These are phyloP conservation scores for Acanthaster planci DNA, from an alignment of 35 echinoderm and acorn worm genomes.

Conservation along the genomic window DNA sequence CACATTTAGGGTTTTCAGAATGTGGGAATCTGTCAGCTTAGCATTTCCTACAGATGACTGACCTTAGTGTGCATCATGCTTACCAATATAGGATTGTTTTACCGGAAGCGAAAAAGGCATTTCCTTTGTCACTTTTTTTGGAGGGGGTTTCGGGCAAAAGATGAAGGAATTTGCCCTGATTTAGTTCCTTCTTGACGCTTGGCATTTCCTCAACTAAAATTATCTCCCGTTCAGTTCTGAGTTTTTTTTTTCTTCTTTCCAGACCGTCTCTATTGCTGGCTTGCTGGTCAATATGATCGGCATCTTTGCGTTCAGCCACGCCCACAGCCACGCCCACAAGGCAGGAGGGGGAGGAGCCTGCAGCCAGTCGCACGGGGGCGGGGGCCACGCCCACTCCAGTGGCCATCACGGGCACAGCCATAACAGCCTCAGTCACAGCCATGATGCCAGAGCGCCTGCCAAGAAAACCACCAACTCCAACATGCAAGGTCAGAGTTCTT, in stretches of 20 bases:
- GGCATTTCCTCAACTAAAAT: too few species aligned
- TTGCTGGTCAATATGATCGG: slow-evolving; percentile 89
- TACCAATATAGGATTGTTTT: too few species aligned
- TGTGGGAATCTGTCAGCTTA: too few species aligned
- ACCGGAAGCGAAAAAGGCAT: too few species aligned
- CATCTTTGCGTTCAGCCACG: slow-evolving; percentile 88
- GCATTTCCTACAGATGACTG: too few species aligned
- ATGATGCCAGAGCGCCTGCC: not conserved
- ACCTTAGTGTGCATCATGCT: too few species aligned
- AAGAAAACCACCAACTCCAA: slow-evolving; percentile 59
- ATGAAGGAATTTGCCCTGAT: not conserved
- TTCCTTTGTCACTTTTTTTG: too few species aligned
- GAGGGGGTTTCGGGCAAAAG: too few species aligned
- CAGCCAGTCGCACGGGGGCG: slow-evolving; percentile 62
- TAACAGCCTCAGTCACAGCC: slow-evolving; percentile 49
- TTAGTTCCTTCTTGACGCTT: too few species aligned
- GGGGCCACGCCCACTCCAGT: slow-evolving; percentile 21
- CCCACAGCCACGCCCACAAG: slow-evolving; percentile 74
- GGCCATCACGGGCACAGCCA: slow-evolving; percentile 34
- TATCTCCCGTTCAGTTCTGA: too few species aligned
- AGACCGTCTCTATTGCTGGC: slow-evolving; percentile 93
- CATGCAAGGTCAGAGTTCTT: slow-evolving; percentile 79
- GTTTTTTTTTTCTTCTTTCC: slow-evolving; percentile 10
- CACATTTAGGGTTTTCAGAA: too few species aligned
- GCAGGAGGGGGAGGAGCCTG: slow-evolving; percentile 41